Evolutionary conservation across 1,140 invertebrate genomes (phyloP), one percentile per base, ranked within the genome.

Genomic region (Ceratosolen fusciceps): DNA sequence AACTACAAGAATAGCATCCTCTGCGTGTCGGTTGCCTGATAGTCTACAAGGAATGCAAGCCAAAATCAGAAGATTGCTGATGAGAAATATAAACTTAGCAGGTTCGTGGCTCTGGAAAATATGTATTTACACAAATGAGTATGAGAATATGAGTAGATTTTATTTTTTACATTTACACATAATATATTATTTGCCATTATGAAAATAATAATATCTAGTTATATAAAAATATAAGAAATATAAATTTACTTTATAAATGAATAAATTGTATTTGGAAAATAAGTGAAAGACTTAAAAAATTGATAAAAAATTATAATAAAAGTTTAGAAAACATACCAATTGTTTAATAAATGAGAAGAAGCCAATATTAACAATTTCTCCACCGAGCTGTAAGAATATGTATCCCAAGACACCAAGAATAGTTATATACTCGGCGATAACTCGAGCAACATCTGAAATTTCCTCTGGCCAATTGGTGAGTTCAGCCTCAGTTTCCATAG

Each of bases 291-390:
- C n/a, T n/a, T n/a, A n/a, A n/a, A n/a, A n/a, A n/a, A n/a, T n/a
- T n/a, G n/a, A n/a, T n/a, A n/a, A n/a, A n/a, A n/a, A n/a, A n/a
- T n/a, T 31, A 31, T 2, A 60, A 60, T 31, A 65, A 60, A 34
- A 54, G 19, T 26, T 19, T 37, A n/a, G n/a, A n/a, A n/a, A n/a
- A n/a, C 92, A 92, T 91, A 98, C 98, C 93, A 98, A 91, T 91
- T 98, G 97, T 85, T 97, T 96, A 49, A 98, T 88, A 89, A 98
- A 99, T 1, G 95, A 95, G 47, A 93, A 91, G 24, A 98, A 87
- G 52, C 98, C 98, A 89, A 98, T 97, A 88, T 98, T 97, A 86
- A 96, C 94, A 75, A 99, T 94, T 90, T 99, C 98, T 83, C 96
- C 95, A 0, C 97, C 95, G 88, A 98, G 96, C 86, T 98, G 96